phyloP scores from a whole-genome alignment of 2,113 vertebrate genomes.

The Neopipo cinnamomea region DNA sequence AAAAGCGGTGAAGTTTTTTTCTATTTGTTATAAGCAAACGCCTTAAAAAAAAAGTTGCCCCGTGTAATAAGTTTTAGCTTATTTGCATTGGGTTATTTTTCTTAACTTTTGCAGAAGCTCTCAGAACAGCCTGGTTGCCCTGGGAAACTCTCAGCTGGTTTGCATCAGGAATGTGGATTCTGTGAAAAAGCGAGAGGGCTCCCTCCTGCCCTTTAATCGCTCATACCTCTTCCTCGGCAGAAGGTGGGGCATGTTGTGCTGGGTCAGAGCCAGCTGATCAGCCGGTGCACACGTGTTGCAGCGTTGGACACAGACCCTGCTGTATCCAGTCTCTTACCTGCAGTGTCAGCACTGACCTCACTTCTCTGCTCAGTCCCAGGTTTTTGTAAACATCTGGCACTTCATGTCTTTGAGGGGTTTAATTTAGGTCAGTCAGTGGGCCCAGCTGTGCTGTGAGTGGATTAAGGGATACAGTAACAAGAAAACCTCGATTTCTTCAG shows the following conservation, averaged over 20 bases:
- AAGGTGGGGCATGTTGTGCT: background rate
- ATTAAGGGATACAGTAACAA: background rate
- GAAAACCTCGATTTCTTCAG: background rate
- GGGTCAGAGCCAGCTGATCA: background rate
- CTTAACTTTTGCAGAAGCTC: background rate
- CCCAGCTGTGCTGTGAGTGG: background rate
- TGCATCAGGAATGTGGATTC: background rate
- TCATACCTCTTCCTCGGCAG: fast-evolving
- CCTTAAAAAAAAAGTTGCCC: background rate
- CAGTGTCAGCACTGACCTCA: background rate
- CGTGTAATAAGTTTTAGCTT: background rate
- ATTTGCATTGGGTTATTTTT: background rate
- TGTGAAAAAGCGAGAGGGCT: background rate
- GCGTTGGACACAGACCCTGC: background rate
- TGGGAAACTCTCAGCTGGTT: background rate
- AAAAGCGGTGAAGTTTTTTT: background rate
- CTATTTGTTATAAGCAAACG: background rate
- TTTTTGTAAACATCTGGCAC: background rate
- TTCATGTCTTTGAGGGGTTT: background rate
- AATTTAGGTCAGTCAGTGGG: background rate
- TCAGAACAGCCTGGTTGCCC: background rate
- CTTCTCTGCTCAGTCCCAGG: background rate
- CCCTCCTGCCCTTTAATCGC: background rate
- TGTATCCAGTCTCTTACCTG: background rate
- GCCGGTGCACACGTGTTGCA: fast-evolving